Evolutionary conservation across 1,140 invertebrate genomes (phyloP).

Genomic region (Homalodisca vitripennis): DNA sequence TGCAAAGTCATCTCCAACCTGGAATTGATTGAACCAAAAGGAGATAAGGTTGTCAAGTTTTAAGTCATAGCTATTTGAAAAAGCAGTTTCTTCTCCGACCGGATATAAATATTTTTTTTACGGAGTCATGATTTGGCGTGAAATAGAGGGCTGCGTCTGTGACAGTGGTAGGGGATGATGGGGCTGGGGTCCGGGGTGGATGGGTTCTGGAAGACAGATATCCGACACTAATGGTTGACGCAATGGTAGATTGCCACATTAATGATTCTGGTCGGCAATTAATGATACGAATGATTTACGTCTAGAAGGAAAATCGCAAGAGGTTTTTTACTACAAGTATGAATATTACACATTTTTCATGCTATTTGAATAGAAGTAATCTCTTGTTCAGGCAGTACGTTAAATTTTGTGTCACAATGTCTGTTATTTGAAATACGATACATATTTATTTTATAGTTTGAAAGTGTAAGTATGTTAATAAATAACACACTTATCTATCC

Average conservation of each 20-base stretch:
- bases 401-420: too few relatives aligned
- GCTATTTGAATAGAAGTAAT: too few relatives aligned
- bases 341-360: too few relatives aligned
- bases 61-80: conserved; percentile 3
- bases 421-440: too few relatives aligned
- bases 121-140: not conserved
- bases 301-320: too few relatives aligned
- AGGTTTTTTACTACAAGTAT: too few relatives aligned
- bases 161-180: not conserved
- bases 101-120: conserved; percentile 12
- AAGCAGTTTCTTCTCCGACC: not conserved
- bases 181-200: not conserved
- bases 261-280: not conserved
- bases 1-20: not conserved
- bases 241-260: not conserved
- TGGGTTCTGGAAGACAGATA: not conserved
- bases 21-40: not conserved
- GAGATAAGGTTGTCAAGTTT: conserved; percentile 8
- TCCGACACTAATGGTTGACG: not conserved
- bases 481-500: too few relatives aligned
- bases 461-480: too few relatives aligned
- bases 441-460: too few relatives aligned
- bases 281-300: too few relatives aligned
- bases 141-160: not conserved
- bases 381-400: too few relatives aligned